These are phyloP conservation scores for Lordiphosa mommai DNA, from an alignment of 1,140 invertebrate species.

Conservation along the genomic window DNA sequence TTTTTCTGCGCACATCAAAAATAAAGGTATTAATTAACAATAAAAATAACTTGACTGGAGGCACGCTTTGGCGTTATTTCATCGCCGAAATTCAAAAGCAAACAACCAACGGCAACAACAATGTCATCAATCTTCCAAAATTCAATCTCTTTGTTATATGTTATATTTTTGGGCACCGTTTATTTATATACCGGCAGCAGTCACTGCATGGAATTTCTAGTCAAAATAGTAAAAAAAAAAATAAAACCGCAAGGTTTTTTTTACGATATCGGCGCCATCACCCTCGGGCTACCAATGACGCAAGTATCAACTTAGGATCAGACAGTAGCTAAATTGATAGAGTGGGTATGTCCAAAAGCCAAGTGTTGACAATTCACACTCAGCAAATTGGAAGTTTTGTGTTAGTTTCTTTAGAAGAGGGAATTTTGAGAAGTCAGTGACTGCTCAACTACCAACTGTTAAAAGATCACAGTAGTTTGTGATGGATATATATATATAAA, in stretches of 20 bases:
- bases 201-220: slow-evolving; percentile 17
- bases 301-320: slow-evolving; percentile 42
- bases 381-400: slow-evolving; percentile 41
- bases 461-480: too few species aligned
- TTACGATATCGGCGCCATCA: slow-evolving; percentile 43
- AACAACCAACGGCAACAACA: slow-evolving; percentile 31
- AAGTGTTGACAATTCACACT: slow-evolving; percentile 40
- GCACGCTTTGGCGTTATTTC: slow-evolving; percentile 73
- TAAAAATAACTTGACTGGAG: slow-evolving; percentile 70
- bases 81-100: slow-evolving; percentile 37
- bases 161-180: slow-evolving; percentile 68
- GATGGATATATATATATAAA: too few species aligned
- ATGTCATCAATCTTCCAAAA: slow-evolving; percentile 53
- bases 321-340: slow-evolving; percentile 5
- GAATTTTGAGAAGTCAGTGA: too few species aligned
- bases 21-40: slow-evolving; percentile 74
- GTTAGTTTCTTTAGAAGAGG: slow-evolving; percentile 1
- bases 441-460: too few species aligned
- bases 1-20: slow-evolving; percentile 54
- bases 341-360: slow-evolving; percentile 19
- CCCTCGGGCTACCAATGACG: slow-evolving; percentile 35
- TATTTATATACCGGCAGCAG: slow-evolving; percentile 64
- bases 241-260: slow-evolving; percentile 31
- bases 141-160: slow-evolving; percentile 50
- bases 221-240: slow-evolving; percentile 53